Percentiles rank a stretch among this genome's conserved stretches.
These are phyloP conservation scores for Ramphastos sulfuratus DNA, from an alignment of 2,113 vertebrate species.

Conservation along the genomic window DNA sequence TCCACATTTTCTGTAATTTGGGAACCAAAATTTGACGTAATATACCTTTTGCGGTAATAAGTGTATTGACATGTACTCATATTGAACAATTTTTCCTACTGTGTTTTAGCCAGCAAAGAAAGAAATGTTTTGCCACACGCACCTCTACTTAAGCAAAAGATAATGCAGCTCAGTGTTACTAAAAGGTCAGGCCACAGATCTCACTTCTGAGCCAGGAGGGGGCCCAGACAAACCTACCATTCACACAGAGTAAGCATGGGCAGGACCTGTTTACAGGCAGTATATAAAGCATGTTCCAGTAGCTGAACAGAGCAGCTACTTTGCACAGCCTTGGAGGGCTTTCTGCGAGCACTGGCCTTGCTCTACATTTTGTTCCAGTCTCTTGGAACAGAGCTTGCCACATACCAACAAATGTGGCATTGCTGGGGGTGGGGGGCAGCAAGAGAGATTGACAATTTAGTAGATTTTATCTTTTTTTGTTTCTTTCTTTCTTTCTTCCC, in stretches of 20 bases:
- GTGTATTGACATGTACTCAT: not conserved
- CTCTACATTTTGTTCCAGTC: rapidly evolving
- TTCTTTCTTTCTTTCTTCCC: not conserved
- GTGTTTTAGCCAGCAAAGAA: not conserved
- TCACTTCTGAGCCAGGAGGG: not conserved
- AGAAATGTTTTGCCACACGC: rapidly evolving
- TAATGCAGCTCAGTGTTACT: not conserved
- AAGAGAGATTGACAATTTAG: not conserved
- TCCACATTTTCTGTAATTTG: not conserved
- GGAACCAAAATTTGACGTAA: not conserved
- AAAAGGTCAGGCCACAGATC: not conserved
- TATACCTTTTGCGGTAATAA: not conserved
- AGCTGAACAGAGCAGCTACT: rapidly evolving
- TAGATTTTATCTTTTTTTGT: not conserved
- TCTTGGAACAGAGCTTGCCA: not conserved
- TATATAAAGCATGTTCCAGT: not conserved
- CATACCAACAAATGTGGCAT: not conserved
- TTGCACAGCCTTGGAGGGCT: rapidly evolving
- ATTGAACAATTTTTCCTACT: not conserved
- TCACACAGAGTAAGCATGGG: not conserved
- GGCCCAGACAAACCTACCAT: not conserved
- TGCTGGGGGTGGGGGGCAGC: not conserved
- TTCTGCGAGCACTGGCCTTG: not conserved
- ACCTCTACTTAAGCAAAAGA: not conserved
- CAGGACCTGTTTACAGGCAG: not conserved